These are phyloP conservation scores for Vulpes lagopus DNA, from an alignment of 2,113 vertebrate genomes.

Conservation along the genomic window DNA sequence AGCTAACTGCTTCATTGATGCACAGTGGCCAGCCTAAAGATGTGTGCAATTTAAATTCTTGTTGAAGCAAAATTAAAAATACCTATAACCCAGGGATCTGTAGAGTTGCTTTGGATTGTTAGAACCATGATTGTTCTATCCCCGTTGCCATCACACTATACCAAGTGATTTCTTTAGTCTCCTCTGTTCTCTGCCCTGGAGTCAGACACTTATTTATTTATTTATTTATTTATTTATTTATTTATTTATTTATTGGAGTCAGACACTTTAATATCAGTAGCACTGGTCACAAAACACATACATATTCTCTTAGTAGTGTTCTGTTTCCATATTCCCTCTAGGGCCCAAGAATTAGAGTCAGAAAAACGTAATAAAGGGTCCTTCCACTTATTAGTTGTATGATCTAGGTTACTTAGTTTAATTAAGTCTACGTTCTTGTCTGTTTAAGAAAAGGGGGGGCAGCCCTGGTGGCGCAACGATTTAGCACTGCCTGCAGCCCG, in stretches of 20 bases:
- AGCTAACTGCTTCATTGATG: background rate
- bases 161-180: constrained; percentile 27
- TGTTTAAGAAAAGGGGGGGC: background rate
- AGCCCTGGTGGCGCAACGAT: too few relatives aligned
- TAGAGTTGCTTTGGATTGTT: background rate
- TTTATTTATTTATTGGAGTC: background rate
- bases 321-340: background rate
- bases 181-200: background rate
- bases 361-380: background rate
- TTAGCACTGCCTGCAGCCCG: too few relatives aligned
- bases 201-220: background rate
- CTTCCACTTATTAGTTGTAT: background rate
- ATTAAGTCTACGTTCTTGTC: background rate
- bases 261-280: background rate
- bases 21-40: background rate
- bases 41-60: background rate
- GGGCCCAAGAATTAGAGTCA: background rate
- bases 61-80: background rate
- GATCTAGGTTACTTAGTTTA: background rate
- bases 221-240: too few relatives aligned
- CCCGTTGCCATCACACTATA: background rate
- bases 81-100: background rate
- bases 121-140: background rate
- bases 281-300: background rate
- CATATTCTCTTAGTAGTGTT: background rate